Conservation (phyloP, 2,888 invertebrate species). For the Hyposoter didymator region DNA sequence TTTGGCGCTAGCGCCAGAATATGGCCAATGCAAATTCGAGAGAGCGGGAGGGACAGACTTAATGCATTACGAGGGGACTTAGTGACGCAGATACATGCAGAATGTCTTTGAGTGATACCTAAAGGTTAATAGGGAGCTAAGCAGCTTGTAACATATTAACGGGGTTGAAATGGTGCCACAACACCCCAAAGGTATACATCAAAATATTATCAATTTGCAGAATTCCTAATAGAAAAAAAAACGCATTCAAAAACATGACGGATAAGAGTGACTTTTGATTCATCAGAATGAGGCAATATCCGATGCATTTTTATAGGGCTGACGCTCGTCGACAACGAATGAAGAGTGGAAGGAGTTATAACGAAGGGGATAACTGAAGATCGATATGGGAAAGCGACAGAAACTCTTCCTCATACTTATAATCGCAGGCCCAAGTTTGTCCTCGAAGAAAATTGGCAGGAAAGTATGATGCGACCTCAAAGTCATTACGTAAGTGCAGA, state of each 20-base stretch:
- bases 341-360: not conserved
- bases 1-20: too few species aligned
- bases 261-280: not conserved
- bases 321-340: not conserved
- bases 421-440: not conserved
- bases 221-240: not conserved
- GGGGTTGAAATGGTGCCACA: not conserved
- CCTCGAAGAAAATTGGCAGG: not conserved
- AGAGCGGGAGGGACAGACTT: too few species aligned
- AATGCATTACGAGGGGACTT: not conserved
- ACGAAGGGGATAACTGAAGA: not conserved
- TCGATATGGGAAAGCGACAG: not conserved
- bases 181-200: not conserved
- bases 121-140: not conserved
- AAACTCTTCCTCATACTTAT: not conserved
- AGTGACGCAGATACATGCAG: constrained; percentile 27
- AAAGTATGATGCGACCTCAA: constrained; percentile 24
- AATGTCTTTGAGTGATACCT: constrained; percentile 1
- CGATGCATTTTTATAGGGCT: not conserved
- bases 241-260: not conserved
- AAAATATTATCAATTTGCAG: not conserved
- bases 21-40: too few species aligned
- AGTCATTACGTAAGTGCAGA: constrained; percentile 40
- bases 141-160: not conserved
- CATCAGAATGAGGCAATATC: not conserved